Conservation (phyloP, 92 coral and sea anemone species). For the Actinernus sp. region DNA sequence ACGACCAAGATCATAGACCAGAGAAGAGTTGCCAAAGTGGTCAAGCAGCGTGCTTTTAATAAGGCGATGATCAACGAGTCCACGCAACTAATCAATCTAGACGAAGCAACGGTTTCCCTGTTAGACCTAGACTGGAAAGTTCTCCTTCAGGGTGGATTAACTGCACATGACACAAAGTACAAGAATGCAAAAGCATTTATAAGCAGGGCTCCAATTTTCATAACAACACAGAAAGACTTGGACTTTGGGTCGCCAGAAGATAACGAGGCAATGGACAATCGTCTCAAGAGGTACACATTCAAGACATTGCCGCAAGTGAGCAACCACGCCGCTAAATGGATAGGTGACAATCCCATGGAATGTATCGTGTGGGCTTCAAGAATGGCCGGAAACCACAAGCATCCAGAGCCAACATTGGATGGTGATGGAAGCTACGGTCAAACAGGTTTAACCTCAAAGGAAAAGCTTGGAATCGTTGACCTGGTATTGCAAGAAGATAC, state of each 20-base stretch:
- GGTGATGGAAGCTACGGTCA: no score
- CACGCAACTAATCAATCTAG: conserved; percentile 6
- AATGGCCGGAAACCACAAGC: no score
- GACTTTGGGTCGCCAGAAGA: conserved; percentile 18
- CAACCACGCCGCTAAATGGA: no score
- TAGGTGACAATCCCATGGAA: no score
- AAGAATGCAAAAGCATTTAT: conserved; percentile 16
- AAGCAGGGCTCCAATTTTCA: conserved; percentile 8
- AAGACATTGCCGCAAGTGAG: conserved; percentile 1
- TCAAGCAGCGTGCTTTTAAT: conserved; percentile 11
- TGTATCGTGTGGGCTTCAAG: no score
- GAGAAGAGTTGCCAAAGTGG: neutral
- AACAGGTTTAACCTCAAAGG: no score
- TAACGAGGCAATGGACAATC: conserved; percentile 26
- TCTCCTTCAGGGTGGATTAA: conserved; percentile 14
- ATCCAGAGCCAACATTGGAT: no score
- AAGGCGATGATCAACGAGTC: conserved; percentile 12
- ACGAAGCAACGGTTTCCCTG: conserved; percentile 5
- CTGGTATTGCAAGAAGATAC: no score
- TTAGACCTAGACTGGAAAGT: conserved; percentile 24
- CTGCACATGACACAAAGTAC: conserved; percentile 21
- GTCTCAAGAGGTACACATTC: conserved; percentile 10
- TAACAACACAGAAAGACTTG: conserved; percentile 17
- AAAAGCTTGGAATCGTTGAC: no score
- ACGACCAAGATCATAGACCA: conserved; percentile 4